Base-by-base conservation (phyloP, 2,888 invertebrate species). In the Aspidiotus rigidus region DNA sequence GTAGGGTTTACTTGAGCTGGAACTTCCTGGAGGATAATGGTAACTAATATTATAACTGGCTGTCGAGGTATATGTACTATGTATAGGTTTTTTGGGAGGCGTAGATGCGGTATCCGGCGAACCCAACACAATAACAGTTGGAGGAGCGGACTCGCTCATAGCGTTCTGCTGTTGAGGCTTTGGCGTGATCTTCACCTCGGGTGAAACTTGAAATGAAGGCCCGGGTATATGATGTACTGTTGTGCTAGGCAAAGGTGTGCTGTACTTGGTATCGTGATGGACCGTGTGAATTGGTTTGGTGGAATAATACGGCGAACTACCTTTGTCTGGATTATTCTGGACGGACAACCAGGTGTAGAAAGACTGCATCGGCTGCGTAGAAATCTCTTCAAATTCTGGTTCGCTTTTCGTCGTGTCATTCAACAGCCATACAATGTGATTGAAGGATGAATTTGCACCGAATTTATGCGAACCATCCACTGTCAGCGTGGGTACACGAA, bases 101-200 rank as follows among this genome's bases (percentile, higher is more conserved):
- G 56, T 71, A 13, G n/a, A 54, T 15, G 64, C 39, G 56, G 40
- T 62, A 8, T 63, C 70, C 64, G 69, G 53, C 11, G 84, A 81
- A 1, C 82, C 81, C 2, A 84, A 75, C 8, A 84, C 84, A n/a
- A 84, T 84, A 6, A 84, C 80, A 0, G 84, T 84, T 0, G 84
- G 84, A 13, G 71, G 67, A n/a, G 71, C 69, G 8, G 71, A 70
- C 8, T 72, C 71, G 28, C 62, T 17, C 11, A 40, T 55, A 64
- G 57, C 44, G 16, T 70, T 11, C 62, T 70, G 71, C 28, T 28
- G 28, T 28, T 28, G 28, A 5, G 75, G 74, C 44, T 73, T 74
- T 5, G 74, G 72, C 11, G 74, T 74, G 39, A 74, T 73, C 49
- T 72, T 74, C 57, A 72, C 72, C 62, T 73, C 72, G 40, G 74